Conservation (phyloP, 2,888 invertebrate genomes). For the Lydus trimaculatus region DNA sequence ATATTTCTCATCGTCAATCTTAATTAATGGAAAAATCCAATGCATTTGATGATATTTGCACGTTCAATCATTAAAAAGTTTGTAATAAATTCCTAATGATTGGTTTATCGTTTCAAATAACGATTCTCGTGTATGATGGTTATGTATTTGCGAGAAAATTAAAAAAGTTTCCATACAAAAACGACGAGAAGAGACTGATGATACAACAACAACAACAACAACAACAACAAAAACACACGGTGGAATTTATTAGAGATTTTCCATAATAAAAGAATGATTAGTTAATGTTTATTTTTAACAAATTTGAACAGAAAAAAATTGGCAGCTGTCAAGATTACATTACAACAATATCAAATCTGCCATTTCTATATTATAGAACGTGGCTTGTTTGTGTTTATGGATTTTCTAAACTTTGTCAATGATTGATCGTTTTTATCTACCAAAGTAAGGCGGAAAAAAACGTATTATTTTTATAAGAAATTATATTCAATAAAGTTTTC, state of each 20-base stretch:
- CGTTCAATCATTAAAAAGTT: slow-evolving; percentile 9
- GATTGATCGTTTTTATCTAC: background rate
- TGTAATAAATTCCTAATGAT: slow-evolving; percentile 20
- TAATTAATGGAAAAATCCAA: background rate
- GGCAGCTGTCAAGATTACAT: background rate
- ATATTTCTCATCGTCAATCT: background rate
- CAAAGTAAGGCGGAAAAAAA: background rate
- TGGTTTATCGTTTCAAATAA: slow-evolving; percentile 18
- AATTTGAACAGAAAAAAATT: background rate
- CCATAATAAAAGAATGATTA: background rate
- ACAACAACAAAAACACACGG: background rate
- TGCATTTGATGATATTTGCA: background rate
- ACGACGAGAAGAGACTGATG: too few relatives aligned
- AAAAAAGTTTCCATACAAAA: slow-evolving; percentile 18
- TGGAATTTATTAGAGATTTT: background rate
- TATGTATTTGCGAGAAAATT: slow-evolving; percentile 17
- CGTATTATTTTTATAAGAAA: background rate
- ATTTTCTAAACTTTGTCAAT: background rate
- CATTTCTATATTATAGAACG: too few relatives aligned
- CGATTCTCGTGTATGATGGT: slow-evolving; percentile 16
- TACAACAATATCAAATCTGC: background rate
- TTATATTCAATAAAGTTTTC: too few relatives aligned
- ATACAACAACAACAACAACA: too few relatives aligned
- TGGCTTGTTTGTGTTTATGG: background rate
- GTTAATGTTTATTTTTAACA: background rate